A percentile compares a stretch with the other conserved stretches of the same genome.
Evolutionary conservation across 2,113 vertebrate species (phyloP).

Genomic region (Ophiodon elongatus): DNA sequence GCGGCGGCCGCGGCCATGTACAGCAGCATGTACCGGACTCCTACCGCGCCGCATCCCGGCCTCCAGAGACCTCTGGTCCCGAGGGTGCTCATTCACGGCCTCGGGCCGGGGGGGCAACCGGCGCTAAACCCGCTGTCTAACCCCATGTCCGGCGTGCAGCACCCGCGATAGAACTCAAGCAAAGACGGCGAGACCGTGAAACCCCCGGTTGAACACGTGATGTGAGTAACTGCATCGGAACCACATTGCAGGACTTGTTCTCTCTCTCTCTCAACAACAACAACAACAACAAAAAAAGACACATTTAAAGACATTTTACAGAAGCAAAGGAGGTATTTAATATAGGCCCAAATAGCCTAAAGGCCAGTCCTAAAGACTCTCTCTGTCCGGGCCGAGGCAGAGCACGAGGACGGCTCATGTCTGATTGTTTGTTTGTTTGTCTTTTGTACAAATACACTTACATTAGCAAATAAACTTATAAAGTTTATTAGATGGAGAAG

Average conservation of each 20-base stretch:
- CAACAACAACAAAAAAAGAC: conserved; percentile 56
- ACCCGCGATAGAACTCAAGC: conserved; percentile 86
- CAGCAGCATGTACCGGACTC: conserved; percentile 99
- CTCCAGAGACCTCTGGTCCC: conserved; percentile 97
- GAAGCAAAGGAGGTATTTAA: conserved; percentile 83
- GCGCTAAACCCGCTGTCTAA: conserved; percentile 93
- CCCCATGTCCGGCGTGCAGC: conserved; percentile 90
- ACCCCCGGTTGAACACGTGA: conserved; percentile 69
- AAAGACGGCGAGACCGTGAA: conserved; percentile 46
- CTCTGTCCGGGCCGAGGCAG: conserved; percentile 66
- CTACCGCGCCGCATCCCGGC: conserved; percentile 92
- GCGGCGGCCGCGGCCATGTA: conserved; percentile 98
- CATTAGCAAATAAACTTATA: conserved; percentile 87
- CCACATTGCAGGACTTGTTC: conserved; percentile 63
- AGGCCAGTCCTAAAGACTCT: conserved; percentile 65
- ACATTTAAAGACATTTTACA: conserved; percentile 81
- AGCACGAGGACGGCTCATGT: conserved; percentile 80
- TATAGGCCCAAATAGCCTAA: conserved; percentile 64
- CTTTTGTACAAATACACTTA: conserved; percentile 89
- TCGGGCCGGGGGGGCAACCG: conserved; percentile 95
- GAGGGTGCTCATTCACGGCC: conserved; percentile 96
- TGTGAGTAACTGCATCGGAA: conserved; percentile 79
- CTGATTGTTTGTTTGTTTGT: conserved; percentile 86
- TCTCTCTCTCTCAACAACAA: neutral
- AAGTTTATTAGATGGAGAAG: conserved; percentile 88